Evolutionary conservation across 1,140 invertebrate genomes (phyloP).

Genomic region (Cherax quadricarinatus): DNA sequence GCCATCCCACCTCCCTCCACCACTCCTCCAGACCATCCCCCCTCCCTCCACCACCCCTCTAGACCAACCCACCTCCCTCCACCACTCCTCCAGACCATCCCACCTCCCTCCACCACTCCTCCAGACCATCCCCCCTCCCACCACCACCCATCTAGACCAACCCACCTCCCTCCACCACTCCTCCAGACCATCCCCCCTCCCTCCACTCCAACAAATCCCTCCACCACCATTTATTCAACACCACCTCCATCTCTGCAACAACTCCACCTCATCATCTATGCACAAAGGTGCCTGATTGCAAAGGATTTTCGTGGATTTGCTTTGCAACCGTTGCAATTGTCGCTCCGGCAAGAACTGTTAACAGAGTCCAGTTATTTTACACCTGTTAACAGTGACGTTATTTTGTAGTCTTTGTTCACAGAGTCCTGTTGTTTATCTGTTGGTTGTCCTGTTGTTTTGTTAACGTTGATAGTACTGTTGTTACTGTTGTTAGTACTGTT

Average conservation of each 20-base stretch:
- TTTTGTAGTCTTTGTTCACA: too few species aligned
- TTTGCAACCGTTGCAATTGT: neutral
- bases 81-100: neutral
- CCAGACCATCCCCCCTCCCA: neutral
- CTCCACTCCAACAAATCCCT: neutral
- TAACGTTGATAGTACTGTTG: too few species aligned
- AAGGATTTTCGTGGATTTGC: neutral
- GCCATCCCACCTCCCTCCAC: neutral
- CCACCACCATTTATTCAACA: neutral
- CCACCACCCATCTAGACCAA: neutral
- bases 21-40: neutral
- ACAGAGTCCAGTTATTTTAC: too few species aligned
- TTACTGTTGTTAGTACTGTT: too few species aligned
- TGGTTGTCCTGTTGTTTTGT: neutral
- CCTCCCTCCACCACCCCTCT: neutral
- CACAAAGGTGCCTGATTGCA: neutral
- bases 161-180: neutral
- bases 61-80: too few species aligned
- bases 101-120: neutral
- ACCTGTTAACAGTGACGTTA: too few species aligned
- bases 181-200: too few species aligned
- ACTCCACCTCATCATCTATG: neutral
- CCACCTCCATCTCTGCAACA: neutral
- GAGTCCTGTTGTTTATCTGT: too few species aligned
- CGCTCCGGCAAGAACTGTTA: neutral